Evolutionary conservation across 2,113 vertebrate genomes (phyloP).

Genomic region (Protobothrops flavoviridis): DNA sequence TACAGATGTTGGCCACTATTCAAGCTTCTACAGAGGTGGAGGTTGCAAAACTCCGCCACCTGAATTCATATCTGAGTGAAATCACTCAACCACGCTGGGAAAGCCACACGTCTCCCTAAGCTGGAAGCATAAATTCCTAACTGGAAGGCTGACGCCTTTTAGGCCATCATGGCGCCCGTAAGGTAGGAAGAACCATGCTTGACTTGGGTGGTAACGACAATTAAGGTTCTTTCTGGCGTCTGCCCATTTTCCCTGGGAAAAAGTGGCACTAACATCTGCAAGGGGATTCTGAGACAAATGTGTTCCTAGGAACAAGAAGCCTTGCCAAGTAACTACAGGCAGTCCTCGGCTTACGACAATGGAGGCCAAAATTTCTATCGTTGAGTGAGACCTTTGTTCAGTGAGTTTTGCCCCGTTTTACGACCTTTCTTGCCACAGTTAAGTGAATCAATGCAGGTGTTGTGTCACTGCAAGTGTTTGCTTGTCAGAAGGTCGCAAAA

Average conservation of each 20-base stretch:
- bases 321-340: not conserved
- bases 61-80: not conserved
- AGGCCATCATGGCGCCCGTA: not conserved
- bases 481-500: no score
- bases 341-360: not conserved
- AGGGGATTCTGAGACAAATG: not conserved
- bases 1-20: no score
- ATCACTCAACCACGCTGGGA: not conserved
- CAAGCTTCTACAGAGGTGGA: not conserved
- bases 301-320: not conserved
- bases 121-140: not conserved
- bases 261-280: not conserved
- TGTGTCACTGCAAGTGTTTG: no score
- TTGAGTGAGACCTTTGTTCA: no score
- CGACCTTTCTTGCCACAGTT: no score
- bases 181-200: not conserved
- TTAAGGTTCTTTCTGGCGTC: not conserved
- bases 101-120: constrained; percentile 4
- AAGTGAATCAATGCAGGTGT: no score
- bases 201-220: not conserved
- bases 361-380: not conserved
- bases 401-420: no score
- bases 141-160: not conserved
- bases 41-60: not conserved
- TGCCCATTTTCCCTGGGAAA: not conserved